A percentile compares a stretch with the other conserved stretches of the same genome.
Conservation (phyloP, 2,797 vertebrate species). For the Sparidentex hasta region DNA sequence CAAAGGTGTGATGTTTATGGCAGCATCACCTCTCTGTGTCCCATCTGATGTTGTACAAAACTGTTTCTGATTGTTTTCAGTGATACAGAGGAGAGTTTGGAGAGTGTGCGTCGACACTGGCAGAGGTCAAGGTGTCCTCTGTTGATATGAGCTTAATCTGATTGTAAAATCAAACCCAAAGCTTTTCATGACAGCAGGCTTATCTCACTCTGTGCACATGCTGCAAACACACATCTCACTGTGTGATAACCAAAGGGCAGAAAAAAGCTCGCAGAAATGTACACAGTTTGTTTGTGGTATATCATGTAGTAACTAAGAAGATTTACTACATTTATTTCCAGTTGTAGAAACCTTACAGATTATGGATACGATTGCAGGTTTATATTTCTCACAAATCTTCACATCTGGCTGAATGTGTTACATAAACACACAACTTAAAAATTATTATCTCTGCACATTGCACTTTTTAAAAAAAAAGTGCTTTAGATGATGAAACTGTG, state of each 20-base stretch:
- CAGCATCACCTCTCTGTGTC: neutral
- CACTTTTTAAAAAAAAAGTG: too few species aligned
- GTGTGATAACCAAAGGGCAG: constrained; percentile 44
- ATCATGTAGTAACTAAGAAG: neutral
- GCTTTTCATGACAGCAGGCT: constrained; percentile 46
- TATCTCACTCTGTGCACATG: constrained; percentile 52
- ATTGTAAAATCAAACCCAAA: constrained; percentile 49
- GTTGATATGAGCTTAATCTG: constrained; percentile 43
- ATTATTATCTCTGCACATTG: neutral
- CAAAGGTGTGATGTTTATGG: too few species aligned
- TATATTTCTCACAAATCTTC: neutral
- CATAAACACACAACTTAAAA: neutral
- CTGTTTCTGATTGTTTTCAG: constrained; percentile 49
- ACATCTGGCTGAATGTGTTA: neutral
- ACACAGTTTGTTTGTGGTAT: neutral
- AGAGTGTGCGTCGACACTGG: neutral
- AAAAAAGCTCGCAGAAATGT: constrained; percentile 32
- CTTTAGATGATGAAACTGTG: neutral
- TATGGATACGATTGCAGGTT: neutral
- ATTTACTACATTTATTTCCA: neutral
- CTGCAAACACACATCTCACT: constrained; percentile 13
- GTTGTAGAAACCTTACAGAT: too few species aligned
- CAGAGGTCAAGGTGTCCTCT: constrained; percentile 59
- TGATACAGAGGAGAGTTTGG: neutral
- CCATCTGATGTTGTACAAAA: neutral